phyloP scores from a whole-genome alignment of 1,140 invertebrate species.

The Achroia grisella region DNA sequence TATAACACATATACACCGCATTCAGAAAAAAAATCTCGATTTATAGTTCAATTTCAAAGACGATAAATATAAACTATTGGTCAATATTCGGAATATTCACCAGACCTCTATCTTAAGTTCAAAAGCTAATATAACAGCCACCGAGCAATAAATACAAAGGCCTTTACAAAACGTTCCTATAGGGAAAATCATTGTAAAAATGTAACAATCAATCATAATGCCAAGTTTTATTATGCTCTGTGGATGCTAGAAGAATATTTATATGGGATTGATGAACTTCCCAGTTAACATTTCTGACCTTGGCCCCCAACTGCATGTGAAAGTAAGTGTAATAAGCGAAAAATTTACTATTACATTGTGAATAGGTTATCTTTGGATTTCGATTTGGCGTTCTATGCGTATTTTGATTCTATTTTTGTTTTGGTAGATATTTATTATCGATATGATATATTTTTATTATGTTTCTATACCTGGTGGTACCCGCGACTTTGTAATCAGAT shows the following conservation, averaged over 20 bases:
- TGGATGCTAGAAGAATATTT: conserved; percentile 53
- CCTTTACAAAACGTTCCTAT: conserved; percentile 6
- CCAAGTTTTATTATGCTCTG: conserved; percentile 43
- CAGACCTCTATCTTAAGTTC: conserved; percentile 6
- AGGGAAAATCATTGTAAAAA: conserved; percentile 28
- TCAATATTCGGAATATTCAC: background rate
- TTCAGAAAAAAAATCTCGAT: too few species aligned
- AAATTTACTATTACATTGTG: conserved; percentile 23
- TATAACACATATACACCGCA: too few species aligned
- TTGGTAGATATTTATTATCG: too few species aligned
- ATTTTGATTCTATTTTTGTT: too few species aligned
- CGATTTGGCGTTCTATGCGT: too few species aligned
- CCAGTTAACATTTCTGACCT: conserved; percentile 42
- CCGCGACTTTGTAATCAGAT: too few species aligned
- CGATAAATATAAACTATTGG: too few species aligned
- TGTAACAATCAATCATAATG: conserved; percentile 49
- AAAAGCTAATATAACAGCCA: conserved; percentile 1
- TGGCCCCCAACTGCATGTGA: conserved; percentile 28
- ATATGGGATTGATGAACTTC: conserved; percentile 54
- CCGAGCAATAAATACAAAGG: background rate
- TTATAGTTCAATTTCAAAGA: too few species aligned
- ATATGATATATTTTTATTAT: too few species aligned
- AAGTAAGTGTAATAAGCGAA: conserved; percentile 35
- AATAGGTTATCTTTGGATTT: conserved; percentile 9
- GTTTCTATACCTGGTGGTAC: too few species aligned